Conservation (phyloP, 2,113 vertebrate species). For the Peromyscus maniculatus region DNA sequence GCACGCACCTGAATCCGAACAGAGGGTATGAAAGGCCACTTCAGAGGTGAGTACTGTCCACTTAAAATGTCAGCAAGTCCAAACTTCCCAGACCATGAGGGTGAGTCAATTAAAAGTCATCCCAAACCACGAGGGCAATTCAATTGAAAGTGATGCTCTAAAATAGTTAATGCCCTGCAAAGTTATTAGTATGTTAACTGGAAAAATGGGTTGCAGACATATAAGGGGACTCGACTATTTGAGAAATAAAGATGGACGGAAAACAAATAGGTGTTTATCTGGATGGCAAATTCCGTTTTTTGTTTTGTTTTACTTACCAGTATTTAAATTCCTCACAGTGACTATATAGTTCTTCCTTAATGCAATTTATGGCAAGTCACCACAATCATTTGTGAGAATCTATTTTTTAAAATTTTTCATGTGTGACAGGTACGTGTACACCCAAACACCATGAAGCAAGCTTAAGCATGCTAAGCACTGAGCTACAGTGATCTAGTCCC, state of each 20-base stretch:
- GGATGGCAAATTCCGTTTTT: neutral
- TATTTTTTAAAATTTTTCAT: neutral
- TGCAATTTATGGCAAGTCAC: neutral
- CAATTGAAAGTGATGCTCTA: neutral
- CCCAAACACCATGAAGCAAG: neutral
- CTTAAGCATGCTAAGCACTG: neutral
- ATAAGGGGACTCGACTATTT: neutral
- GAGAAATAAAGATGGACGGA: neutral
- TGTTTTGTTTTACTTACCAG: neutral
- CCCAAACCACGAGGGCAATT: neutral
- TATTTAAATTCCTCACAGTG: neutral
- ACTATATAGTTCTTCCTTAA: conserved; percentile 14
- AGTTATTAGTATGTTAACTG: conserved; percentile 4
- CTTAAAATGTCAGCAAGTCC: neutral
- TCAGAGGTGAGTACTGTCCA: neutral
- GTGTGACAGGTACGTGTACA: no score
- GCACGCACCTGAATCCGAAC: neutral
- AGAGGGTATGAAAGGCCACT: neutral
- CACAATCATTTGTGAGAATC: neutral
- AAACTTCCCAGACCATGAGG: neutral
- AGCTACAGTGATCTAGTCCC: neutral
- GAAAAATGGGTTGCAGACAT: neutral
- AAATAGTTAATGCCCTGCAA: conserved; percentile 41
- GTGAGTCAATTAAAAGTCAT: neutral
- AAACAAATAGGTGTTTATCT: neutral